phyloP scores from a whole-genome alignment of 2,888 invertebrate genomes.

The Scaptomyza cyrtandrae region DNA sequence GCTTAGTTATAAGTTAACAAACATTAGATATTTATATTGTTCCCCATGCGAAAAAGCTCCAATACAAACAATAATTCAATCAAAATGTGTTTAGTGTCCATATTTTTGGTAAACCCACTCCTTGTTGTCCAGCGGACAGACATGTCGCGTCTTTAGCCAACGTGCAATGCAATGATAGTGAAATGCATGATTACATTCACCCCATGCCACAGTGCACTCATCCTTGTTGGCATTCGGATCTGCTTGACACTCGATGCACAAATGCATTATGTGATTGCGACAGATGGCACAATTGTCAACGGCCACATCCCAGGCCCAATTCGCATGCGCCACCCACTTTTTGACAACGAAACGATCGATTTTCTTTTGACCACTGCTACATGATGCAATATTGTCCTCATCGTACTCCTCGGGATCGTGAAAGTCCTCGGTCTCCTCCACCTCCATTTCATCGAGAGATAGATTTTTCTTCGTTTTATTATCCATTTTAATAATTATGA shows the following conservation, averaged over 20 bases:
- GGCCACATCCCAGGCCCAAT: slow-evolving; percentile 99
- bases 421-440: slow-evolving; percentile 93
- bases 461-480: slow-evolving; percentile 27
- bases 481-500: slow-evolving; percentile 24
- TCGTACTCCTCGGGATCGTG: slow-evolving; percentile 85
- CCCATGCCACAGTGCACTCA: slow-evolving; percentile 99
- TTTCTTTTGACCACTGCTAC: slow-evolving; percentile 92
- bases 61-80: slow-evolving; percentile 25
- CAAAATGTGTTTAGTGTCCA: slow-evolving; percentile 83
- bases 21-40: slow-evolving; percentile 21
- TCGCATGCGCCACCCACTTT: slow-evolving; percentile 99
- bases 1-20: slow-evolving; percentile 15
- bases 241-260: slow-evolving; percentile 99
- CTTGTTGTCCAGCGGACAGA: slow-evolving; percentile 99
- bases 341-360: slow-evolving; percentile 98
- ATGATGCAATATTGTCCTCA: slow-evolving; percentile 53
- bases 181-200: slow-evolving; percentile 99
- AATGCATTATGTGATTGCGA: slow-evolving; percentile 99
- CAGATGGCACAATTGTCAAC: slow-evolving; percentile 99
- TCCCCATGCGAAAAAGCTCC: slow-evolving; percentile 13
- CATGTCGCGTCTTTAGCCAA: slow-evolving; percentile 99
- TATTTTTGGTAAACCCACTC: slow-evolving; percentile 99
- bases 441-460: slow-evolving; percentile 88
- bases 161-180: slow-evolving; percentile 99
- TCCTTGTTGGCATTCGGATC: slow-evolving; percentile 98